A percentile compares a stretch with the other conserved stretches of the same genome.
These are phyloP conservation scores for Anthopleura xanthogrammica DNA, from an alignment of 92 coral and sea anemone genomes.

Conservation along the genomic window DNA sequence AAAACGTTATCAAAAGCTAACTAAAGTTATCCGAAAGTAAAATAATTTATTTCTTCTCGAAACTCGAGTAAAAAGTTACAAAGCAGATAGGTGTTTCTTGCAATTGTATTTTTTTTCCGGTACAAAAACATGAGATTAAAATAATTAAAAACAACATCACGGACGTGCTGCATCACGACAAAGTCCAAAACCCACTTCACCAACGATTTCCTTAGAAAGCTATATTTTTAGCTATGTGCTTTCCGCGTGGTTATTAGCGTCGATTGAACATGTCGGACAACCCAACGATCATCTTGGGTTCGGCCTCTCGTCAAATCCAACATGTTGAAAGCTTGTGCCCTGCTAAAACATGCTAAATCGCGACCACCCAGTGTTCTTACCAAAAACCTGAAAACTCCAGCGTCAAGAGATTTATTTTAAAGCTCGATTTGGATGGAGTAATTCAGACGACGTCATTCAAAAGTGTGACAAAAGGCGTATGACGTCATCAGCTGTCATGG, in stretches of 20 bases:
- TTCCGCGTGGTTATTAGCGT: not conserved
- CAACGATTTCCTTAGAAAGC: not conserved
- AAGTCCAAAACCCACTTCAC: not conserved
- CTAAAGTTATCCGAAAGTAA: no score
- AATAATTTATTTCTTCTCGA: no score
- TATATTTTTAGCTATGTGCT: no score
- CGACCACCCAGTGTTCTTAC: slow-evolving; percentile 11
- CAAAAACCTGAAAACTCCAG: not conserved
- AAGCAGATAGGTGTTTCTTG: no score
- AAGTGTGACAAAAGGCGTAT: not conserved
- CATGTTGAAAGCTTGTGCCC: not conserved
- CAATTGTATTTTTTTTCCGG: no score
- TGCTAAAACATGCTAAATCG: not conserved
- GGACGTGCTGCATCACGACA: not conserved
- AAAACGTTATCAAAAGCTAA: not conserved
- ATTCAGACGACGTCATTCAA: slow-evolving; percentile 8
- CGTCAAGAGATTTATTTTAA: slow-evolving; percentile 5
- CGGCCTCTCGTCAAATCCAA: not conserved
- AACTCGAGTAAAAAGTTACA: no score
- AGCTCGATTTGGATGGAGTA: not conserved
- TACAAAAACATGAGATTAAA: no score
- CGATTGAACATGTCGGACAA: not conserved
- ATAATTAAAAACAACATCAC: not conserved
- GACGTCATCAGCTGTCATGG: slow-evolving; percentile 37
- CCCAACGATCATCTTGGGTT: not conserved